These are phyloP conservation scores for Sipunculus nudus DNA, from an alignment of 2,888 invertebrate species.

Conservation along the genomic window DNA sequence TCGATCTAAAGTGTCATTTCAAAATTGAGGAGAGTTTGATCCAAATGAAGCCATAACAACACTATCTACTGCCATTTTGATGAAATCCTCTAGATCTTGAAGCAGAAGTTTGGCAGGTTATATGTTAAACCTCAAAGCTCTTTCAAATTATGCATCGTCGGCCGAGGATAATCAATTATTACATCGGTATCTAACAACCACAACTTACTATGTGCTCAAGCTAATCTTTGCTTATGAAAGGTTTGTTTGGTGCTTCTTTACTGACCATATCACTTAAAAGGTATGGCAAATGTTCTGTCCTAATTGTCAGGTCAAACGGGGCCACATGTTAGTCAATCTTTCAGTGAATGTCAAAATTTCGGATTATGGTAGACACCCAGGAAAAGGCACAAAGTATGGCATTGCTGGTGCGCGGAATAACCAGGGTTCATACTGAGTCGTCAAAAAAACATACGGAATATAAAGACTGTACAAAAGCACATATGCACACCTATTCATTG, in stretches of 20 bases:
- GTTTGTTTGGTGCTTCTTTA: constrained; percentile 18
- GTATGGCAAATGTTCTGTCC: constrained; percentile 13
- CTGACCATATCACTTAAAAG: constrained; percentile 17
- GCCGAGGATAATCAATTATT: constrained; percentile 27
- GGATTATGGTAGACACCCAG: not conserved
- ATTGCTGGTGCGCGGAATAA: constrained; percentile 21
- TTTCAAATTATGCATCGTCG: constrained; percentile 29
- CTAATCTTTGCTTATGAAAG: not conserved
- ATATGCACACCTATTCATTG: constrained; percentile 15
- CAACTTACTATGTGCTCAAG: constrained; percentile 13
- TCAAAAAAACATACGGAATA: constrained; percentile 22
- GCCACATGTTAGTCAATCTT: constrained; percentile 25
- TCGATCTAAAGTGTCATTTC: too few species aligned
- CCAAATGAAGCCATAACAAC: constrained; percentile 27
- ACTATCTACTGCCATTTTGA: constrained; percentile 3
- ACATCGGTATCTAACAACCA: constrained; percentile 29
- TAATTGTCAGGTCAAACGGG: constrained; percentile 14
- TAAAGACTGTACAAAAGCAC: constrained; percentile 18
- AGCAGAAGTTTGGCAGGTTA: constrained; percentile 19
- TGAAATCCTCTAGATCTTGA: constrained; percentile 19
- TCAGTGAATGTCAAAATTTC: constrained; percentile 13
- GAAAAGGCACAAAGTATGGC: constrained; percentile 27
- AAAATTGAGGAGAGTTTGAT: too few species aligned
- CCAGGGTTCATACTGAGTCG: constrained; percentile 31
- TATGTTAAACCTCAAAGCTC: constrained; percentile 25